Evolutionary conservation across 2,888 invertebrate genomes (phyloP).

Genomic region (Blastobasis adustella): DNA sequence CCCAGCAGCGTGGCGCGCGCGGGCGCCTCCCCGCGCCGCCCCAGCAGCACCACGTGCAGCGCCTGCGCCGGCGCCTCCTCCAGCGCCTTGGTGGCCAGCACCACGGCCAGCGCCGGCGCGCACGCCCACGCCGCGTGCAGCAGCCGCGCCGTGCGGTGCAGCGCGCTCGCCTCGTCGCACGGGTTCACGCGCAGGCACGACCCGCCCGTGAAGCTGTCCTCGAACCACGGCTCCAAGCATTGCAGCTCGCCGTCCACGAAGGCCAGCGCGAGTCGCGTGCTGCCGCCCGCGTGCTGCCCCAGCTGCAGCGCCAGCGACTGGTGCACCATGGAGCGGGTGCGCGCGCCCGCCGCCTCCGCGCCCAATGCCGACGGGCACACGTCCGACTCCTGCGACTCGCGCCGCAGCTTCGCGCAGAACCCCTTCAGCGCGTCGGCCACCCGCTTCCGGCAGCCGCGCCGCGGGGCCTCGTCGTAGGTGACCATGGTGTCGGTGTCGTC

Average conservation of each 20-base stretch:
- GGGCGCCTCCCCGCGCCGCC: conserved; percentile 8
- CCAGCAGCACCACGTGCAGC: conserved; percentile 35
- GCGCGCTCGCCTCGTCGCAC: conserved; percentile 28
- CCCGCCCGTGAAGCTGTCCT: conserved; percentile 70
- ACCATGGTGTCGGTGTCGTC: neutral
- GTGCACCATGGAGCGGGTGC: conserved; percentile 23
- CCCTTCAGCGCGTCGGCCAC: neutral
- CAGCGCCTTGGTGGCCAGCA: conserved; percentile 50
- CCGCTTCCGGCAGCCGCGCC: neutral
- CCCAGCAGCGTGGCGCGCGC: conserved; percentile 8
- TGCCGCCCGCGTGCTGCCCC: conserved; percentile 10
- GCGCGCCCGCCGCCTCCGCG: neutral
- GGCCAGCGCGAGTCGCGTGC: conserved; percentile 27
- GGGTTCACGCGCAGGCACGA: conserved; percentile 62
- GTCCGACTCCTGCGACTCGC: no score
- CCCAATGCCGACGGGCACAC: no score
- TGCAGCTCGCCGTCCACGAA: conserved; percentile 33
- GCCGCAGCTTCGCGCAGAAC: neutral
- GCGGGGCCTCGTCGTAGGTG: neutral
- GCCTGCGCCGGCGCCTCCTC: conserved; percentile 27
- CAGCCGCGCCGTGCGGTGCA: conserved; percentile 35
- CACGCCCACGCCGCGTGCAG: conserved; percentile 51
- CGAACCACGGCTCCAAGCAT: conserved; percentile 46
- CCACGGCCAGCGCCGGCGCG: conserved; percentile 34
- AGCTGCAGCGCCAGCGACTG: conserved; percentile 33